Evolutionary conservation across 2,797 vertebrate species (phyloP), one percentile per base, ranked within the genome.

Genomic region (Amblyraja radiata): DNA sequence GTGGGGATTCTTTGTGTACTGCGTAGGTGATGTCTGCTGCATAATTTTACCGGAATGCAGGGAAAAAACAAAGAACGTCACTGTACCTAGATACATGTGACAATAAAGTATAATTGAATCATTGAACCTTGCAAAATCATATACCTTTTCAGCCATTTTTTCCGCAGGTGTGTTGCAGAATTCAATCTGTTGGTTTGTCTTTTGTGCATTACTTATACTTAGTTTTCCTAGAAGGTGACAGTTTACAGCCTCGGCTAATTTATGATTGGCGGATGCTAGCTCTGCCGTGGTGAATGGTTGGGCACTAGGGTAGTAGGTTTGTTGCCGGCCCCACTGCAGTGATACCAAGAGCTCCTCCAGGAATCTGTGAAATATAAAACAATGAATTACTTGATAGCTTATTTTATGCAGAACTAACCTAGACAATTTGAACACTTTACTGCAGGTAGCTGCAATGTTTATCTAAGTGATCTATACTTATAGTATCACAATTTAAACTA

Each of bases 141-240:
- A 63, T 95, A 99, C 98, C 97, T 97, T 98, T 96, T 99, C 98
- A 2, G 98, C 98, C 99, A 99, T 99, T 96, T 99, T 99, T 95
- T 99, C 98, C 11, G 98, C 98, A 10, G 98, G 98, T 0, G 98
- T 99, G 95, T 94, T 98, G 95, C 97, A 98, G 90, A 98, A 96
- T 84, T 98, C 97, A 39, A 96, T 95, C 46, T 94, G 0, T 9
- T 95, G 21, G 21, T 95, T 93, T 2, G 93, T 94, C 95, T 96
- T 97, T 94, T 97, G 94, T 74, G 94, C 94, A 93, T 93, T 94
- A 0, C 90, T 95, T n/a, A 94, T 93, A 63, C 95, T 95, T 77
- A 95, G 95, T 78, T 98, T 97, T 93, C 98, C 99, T 95, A 99
- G 96, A 93, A 99, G 97, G 94, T 98, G 98, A 0, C 97, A 96